These are phyloP conservation scores for Echiichthys vipera DNA, from an alignment of 2,797 vertebrate genomes.

Conservation along the genomic window DNA sequence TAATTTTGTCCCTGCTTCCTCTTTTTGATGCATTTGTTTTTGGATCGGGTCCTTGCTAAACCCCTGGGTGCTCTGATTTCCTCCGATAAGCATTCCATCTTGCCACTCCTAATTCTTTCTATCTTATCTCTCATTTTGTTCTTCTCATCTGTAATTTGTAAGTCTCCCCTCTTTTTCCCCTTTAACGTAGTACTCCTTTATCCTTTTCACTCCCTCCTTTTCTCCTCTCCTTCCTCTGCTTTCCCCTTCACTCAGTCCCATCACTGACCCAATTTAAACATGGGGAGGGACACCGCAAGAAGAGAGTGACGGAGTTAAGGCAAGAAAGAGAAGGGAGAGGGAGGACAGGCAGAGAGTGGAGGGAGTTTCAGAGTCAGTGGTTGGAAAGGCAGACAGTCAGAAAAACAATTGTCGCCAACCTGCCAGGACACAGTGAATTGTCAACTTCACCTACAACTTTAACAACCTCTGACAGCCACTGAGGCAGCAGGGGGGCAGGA, in stretches of 20 bases:
- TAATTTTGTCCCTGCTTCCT: conserved; percentile 23
- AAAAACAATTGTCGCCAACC: conserved; percentile 60
- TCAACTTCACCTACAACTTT: conserved; percentile 76
- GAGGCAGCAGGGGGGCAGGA: conserved; percentile 51
- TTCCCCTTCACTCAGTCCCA: conserved; percentile 66
- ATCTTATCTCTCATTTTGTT: conserved; percentile 23
- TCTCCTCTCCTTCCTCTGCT: conserved; percentile 43
- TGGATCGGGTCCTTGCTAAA: not conserved
- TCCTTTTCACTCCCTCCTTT: conserved; percentile 29
- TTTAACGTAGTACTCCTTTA: conserved; percentile 44
- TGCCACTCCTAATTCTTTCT: conserved; percentile 11
- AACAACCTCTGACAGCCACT: conserved; percentile 70
- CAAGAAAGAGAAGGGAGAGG: conserved; percentile 50
- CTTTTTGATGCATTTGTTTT: conserved; percentile 36
- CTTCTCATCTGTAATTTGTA: conserved; percentile 20
- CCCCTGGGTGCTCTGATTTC: conserved; percentile 28
- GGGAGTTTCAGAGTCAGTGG: conserved; percentile 68
- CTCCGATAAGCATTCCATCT: conserved; percentile 24
- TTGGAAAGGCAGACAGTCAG: conserved; percentile 54
- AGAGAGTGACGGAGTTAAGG: conserved; percentile 62
- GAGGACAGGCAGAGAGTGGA: conserved; percentile 54
- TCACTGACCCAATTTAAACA: conserved; percentile 85
- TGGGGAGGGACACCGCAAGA: conserved; percentile 69
- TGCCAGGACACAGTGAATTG: conserved; percentile 60
- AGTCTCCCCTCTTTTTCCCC: conserved; percentile 14